These are phyloP conservation scores for Tenthredo distinguenda DNA, from an alignment of 2,888 invertebrate species.

Conservation along the genomic window DNA sequence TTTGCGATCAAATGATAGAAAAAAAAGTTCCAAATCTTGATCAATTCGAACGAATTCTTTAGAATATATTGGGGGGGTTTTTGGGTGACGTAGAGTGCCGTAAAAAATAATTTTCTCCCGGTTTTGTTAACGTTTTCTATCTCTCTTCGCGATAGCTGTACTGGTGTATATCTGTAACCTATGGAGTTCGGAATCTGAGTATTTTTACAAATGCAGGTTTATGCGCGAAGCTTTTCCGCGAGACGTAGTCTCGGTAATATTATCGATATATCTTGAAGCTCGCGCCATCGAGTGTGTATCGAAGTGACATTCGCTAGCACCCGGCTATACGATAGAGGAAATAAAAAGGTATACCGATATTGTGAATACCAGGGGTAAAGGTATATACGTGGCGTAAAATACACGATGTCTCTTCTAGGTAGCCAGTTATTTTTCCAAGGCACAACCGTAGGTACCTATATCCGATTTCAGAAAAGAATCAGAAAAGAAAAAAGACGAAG, in stretches of 20 bases:
- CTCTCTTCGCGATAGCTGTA: background rate
- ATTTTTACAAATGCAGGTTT: conserved; percentile 28
- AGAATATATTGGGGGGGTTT: no score
- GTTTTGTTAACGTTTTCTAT: background rate
- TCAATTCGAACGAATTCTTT: no score
- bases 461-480: background rate
- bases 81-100: no score
- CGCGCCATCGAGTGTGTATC: conserved; percentile 26
- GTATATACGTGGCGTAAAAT: background rate
- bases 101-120: no score
- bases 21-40: no score
- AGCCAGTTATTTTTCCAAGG: conserved; percentile 17
- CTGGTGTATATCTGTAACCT: background rate
- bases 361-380: background rate
- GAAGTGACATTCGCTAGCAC: conserved; percentile 30
- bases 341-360: conserved; percentile 14
- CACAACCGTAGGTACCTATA: background rate
- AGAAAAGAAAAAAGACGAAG: background rate
- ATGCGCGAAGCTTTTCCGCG: conserved; percentile 19
- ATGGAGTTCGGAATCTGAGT: background rate
- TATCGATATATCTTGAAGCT: conserved; percentile 31
- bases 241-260: conserved; percentile 19
- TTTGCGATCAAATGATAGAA: no score
- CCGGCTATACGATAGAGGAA: background rate
- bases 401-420: background rate